These are phyloP conservation scores for Notamacropus eugenii DNA, from an alignment of 2,797 vertebrate species.

Conservation along the genomic window DNA sequence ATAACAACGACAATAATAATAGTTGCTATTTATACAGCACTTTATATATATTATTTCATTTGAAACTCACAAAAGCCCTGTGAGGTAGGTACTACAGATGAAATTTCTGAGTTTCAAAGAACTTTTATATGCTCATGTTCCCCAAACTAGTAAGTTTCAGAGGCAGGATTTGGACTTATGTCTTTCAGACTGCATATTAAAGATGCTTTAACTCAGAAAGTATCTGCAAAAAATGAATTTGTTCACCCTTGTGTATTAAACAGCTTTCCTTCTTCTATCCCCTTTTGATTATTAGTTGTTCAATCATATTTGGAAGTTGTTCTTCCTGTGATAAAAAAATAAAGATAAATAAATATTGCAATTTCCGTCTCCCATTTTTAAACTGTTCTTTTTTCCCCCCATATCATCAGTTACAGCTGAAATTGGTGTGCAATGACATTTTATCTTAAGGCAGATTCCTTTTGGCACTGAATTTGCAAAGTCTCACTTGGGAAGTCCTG, in stretches of 20 bases:
- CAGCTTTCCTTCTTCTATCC: neutral
- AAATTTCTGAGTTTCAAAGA: neutral
- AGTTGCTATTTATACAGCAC: neutral
- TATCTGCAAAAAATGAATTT: neutral
- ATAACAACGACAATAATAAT: neutral
- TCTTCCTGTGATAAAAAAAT: neutral
- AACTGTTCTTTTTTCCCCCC: neutral
- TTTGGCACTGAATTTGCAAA: conserved; percentile 26
- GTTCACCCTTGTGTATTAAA: neutral
- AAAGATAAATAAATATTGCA: neutral
- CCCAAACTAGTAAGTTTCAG: neutral
- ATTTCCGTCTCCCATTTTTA: neutral
- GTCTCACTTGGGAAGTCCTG: conserved; percentile 22
- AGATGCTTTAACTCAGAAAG: neutral
- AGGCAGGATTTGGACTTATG: neutral
- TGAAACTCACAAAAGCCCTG: neutral
- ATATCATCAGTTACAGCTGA: neutral
- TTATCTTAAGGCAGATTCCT: conserved; percentile 8
- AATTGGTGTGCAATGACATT: neutral
- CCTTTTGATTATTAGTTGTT: neutral
- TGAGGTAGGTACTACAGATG: neutral
- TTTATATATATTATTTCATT: neutral
- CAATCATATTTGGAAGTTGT: neutral
- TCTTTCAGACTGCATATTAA: neutral
- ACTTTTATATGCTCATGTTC: neutral